Evolutionary conservation across 2,888 invertebrate species (phyloP).

Genomic region (Leptura quadrifasciata): DNA sequence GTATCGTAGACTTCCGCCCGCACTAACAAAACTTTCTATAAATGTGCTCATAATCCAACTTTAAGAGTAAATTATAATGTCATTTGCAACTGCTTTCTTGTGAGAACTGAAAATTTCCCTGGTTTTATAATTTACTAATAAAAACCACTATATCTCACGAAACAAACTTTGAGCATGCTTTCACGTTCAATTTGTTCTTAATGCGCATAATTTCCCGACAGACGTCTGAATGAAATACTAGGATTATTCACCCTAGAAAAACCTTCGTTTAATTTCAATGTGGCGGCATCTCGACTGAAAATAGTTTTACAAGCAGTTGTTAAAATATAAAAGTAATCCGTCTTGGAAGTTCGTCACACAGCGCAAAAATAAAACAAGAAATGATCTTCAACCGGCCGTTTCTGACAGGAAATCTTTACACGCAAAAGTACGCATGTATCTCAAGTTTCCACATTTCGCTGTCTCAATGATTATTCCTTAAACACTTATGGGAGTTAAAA

Average conservation of each 20-base stretch:
- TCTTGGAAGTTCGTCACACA: too few relatives aligned
- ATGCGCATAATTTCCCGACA: constrained; percentile 25
- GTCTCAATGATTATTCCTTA: background rate
- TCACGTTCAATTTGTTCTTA: constrained; percentile 21
- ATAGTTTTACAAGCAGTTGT: background rate
- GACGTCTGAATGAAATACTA: constrained; percentile 10
- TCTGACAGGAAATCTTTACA: background rate
- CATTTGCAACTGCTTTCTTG: constrained; percentile 34
- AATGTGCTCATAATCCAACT: constrained; percentile 11
- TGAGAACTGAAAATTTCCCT: constrained; percentile 31
- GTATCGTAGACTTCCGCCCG: background rate
- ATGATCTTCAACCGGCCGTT: background rate
- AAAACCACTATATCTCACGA: constrained; percentile 32
- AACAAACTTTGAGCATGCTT: constrained; percentile 26
- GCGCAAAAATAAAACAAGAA: too few relatives aligned
- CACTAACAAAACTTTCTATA: constrained; percentile 5
- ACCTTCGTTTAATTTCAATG: background rate
- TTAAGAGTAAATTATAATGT: constrained; percentile 43
- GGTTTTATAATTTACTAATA: constrained; percentile 24
- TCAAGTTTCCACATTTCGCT: background rate
- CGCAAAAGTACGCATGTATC: background rate
- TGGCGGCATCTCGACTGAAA: background rate
- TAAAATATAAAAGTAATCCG: too few relatives aligned
- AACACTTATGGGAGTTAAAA: constrained; percentile 7
- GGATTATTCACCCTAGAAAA: constrained; percentile 9